A percentile compares a stretch with the other conserved stretches of the same genome.
phyloP scores from a whole-genome alignment of 1,140 invertebrate species.

The Hirudo medicinalis region DNA sequence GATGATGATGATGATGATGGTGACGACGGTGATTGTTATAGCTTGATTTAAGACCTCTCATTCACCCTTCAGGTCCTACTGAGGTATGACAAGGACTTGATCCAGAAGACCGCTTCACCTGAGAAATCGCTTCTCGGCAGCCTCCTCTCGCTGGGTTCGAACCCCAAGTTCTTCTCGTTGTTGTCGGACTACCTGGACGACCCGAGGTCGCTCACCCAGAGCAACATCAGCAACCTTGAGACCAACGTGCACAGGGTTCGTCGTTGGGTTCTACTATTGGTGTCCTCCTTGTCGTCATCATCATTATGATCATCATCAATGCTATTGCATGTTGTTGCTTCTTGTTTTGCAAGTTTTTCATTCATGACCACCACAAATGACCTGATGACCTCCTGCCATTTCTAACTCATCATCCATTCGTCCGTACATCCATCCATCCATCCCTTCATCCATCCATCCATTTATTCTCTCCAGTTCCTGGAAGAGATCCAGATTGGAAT shows the following conservation, averaged over 20 bases:
- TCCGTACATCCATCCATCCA: not conserved
- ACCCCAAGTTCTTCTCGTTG: not conserved
- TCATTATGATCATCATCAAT: not conserved
- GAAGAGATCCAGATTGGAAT: not conserved
- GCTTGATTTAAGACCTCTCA: too few relatives aligned
- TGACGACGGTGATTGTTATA: too few relatives aligned
- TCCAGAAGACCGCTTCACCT: not conserved
- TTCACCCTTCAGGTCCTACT: too few relatives aligned
- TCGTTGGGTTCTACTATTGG: not conserved
- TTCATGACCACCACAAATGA: not conserved
- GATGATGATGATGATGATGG: too few relatives aligned
- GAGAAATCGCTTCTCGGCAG: not conserved
- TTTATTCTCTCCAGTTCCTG: not conserved
- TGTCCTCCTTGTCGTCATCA: not conserved
- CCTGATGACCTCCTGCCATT: too few relatives aligned
- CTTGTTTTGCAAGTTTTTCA: conserved; percentile 1
- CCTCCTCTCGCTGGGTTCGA: not conserved
- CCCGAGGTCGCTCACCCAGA: not conserved
- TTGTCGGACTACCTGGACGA: too few relatives aligned
- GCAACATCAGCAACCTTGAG: not conserved
- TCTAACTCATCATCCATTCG: conserved; percentile 29
- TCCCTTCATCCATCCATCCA: not conserved
- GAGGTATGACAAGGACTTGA: too few relatives aligned
- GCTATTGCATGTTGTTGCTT: not conserved
- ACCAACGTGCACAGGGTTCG: not conserved